Percentiles rank a stretch among this genome's conserved stretches.
These are phyloP conservation scores for Chaitophorus viminalis DNA, from an alignment of 2,888 invertebrate species.

Conservation along the genomic window DNA sequence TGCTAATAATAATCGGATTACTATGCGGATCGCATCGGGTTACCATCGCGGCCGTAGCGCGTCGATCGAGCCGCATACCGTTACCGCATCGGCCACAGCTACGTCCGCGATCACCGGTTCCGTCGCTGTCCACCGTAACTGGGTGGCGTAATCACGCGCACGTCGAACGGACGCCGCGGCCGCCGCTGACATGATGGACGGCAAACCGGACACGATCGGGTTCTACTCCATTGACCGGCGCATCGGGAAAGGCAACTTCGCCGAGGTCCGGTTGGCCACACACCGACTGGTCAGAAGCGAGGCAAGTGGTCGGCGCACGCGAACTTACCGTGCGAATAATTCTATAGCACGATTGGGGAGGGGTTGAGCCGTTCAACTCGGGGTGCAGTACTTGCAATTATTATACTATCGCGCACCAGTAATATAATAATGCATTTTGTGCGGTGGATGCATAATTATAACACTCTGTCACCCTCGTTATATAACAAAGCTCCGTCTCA, in stretches of 20 bases:
- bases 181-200: conserved; percentile 67
- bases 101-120: not conserved
- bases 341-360: too few species aligned
- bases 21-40: conserved; percentile 32
- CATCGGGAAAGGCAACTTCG: conserved; percentile 99
- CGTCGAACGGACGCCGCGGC: not conserved
- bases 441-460: too few species aligned
- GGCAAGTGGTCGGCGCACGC: conserved; percentile 71
- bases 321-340: too few species aligned
- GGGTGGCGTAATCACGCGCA: conserved; percentile 6
- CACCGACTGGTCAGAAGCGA: conserved; percentile 99
- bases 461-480: too few species aligned
- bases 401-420: too few species aligned
- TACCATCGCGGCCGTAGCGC: not conserved
- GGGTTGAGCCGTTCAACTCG: too few species aligned
- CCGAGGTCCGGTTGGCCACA: conserved; percentile 96
- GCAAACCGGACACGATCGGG: conserved; percentile 87
- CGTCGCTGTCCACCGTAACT: not conserved
- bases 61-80: conserved; percentile 4
- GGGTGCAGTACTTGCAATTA: too few species aligned
- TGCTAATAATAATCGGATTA: not conserved
- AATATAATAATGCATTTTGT: too few species aligned
- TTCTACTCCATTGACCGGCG: conserved; percentile 98
- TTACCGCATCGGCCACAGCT: not conserved
- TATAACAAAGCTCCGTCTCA: too few species aligned